A percentile compares a stretch with the other conserved stretches of the same genome.
Conservation (phyloP, 2,113 vertebrate species). For the Xiphorhynchus elegans region DNA sequence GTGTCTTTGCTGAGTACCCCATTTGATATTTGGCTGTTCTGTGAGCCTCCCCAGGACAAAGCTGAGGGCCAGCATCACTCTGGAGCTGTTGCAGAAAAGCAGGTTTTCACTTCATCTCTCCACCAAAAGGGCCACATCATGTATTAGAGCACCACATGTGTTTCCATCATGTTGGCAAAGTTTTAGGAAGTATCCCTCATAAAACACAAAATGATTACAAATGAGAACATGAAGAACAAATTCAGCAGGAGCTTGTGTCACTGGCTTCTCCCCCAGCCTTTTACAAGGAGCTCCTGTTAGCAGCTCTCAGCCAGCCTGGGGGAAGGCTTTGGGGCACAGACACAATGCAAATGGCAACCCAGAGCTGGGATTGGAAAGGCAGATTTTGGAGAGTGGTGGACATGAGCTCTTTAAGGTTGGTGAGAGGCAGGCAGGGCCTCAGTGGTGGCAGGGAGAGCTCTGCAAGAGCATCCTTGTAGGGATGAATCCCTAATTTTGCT, state of each 20-base stretch:
- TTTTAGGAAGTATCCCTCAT: conserved; percentile 62
- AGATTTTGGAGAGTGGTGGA: not conserved
- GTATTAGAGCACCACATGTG: conserved; percentile 36
- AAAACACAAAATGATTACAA: conserved; percentile 57
- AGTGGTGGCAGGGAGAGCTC: not conserved
- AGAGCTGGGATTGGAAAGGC: not conserved
- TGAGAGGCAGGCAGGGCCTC: not conserved
- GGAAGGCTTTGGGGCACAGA: not conserved
- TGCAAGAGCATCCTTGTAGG: not conserved
- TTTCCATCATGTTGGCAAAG: conserved; percentile 55
- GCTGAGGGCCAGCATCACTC: not conserved
- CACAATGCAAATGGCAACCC: not conserved
- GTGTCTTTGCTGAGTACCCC: not conserved
- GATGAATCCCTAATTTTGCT: not conserved
- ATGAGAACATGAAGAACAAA: conserved; percentile 52
- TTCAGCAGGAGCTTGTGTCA: not conserved
- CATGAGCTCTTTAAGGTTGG: not conserved
- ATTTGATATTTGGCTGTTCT: not conserved
- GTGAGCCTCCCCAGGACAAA: not conserved
- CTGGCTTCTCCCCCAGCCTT: conserved; percentile 8
- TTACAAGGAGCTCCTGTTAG: conserved; percentile 30
- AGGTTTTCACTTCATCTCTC: conserved; percentile 5
- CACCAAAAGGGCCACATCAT: not conserved
- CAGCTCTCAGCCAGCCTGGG: not conserved
- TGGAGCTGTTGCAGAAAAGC: not conserved